A percentile compares a stretch with the other conserved stretches of the same genome.
These are phyloP conservation scores for Barnardius zonarius DNA, from an alignment of 2,113 vertebrate genomes.

Conservation along the genomic window DNA sequence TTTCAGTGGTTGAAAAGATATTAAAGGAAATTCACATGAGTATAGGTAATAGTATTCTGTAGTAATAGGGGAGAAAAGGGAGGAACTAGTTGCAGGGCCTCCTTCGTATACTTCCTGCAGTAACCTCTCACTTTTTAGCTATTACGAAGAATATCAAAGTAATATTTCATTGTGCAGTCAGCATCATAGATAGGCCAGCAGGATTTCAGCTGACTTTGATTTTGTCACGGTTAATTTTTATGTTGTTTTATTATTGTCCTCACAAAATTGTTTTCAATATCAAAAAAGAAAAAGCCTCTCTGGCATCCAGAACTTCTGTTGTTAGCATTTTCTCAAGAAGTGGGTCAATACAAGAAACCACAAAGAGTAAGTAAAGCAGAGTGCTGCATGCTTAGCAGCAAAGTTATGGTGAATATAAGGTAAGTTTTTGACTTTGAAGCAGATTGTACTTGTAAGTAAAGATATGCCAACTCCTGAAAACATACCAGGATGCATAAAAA, in stretches of 20 bases:
- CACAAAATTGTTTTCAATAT: background rate
- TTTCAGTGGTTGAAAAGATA: background rate
- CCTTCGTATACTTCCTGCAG: background rate
- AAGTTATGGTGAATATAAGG: background rate
- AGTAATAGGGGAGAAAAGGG: background rate
- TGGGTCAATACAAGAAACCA: background rate
- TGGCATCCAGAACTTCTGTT: background rate
- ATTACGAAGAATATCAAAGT: background rate
- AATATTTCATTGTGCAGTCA: background rate
- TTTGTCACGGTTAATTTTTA: background rate
- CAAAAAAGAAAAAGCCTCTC: background rate
- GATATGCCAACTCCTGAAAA: background rate
- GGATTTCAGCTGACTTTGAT: background rate
- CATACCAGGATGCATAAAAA: background rate
- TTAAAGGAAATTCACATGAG: background rate
- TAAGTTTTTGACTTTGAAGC: background rate
- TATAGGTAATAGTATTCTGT: background rate
- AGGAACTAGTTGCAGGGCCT: background rate
- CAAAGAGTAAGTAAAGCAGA: background rate
- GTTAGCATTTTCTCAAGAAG: background rate
- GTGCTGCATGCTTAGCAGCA: background rate
- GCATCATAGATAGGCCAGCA: background rate
- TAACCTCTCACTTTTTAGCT: background rate
- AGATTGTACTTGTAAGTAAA: conserved; percentile 2
- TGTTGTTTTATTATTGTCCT: background rate